These are phyloP conservation scores for Drosophila pseudotalamancana DNA, from an alignment of 2,888 invertebrate species.

Conservation along the genomic window DNA sequence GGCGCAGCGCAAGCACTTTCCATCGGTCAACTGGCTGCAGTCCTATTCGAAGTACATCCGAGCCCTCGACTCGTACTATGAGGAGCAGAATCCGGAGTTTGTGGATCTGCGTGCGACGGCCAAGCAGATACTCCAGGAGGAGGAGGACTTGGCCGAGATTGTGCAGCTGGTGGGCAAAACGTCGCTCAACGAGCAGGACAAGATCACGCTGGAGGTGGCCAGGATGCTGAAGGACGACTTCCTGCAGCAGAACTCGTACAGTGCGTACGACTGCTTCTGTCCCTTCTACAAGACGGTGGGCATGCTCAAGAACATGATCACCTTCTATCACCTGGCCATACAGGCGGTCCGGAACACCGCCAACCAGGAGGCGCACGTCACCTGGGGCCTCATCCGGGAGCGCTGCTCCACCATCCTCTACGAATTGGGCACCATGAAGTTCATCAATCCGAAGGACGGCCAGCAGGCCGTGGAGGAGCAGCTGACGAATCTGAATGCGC, in stretches of 20 bases:
- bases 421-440: slow-evolving; percentile 99
- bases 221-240: slow-evolving; percentile 99
- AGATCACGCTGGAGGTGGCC: slow-evolving; percentile 99
- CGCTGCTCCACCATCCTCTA: slow-evolving; percentile 97
- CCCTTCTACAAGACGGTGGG: slow-evolving; percentile 99
- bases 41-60: slow-evolving; percentile 99
- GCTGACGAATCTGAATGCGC: slow-evolving; percentile 24
- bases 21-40: slow-evolving; percentile 99
- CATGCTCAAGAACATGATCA: slow-evolving; percentile 98
- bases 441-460: slow-evolving; percentile 85
- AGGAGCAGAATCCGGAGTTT: slow-evolving; percentile 98
- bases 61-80: slow-evolving; percentile 99
- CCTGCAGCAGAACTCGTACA: slow-evolving; percentile 99
- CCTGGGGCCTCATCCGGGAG: slow-evolving; percentile 98
- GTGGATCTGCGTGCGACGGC: slow-evolving; percentile 97
- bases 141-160: slow-evolving; percentile 99
- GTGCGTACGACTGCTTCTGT: slow-evolving; percentile 97
- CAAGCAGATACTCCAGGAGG: slow-evolving; percentile 99
- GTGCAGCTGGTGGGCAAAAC: slow-evolving; percentile 99
- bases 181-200: slow-evolving; percentile 98
- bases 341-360: slow-evolving; percentile 98
- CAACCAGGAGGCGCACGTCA: slow-evolving; percentile 98
- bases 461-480: slow-evolving; percentile 14
- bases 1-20: slow-evolving; percentile 99
- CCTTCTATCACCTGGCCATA: slow-evolving; percentile 97